A percentile compares a stretch with the other conserved stretches of the same genome.
Conservation (phyloP, 2,888 invertebrate genomes). For the Herminia tarsipennalis region DNA sequence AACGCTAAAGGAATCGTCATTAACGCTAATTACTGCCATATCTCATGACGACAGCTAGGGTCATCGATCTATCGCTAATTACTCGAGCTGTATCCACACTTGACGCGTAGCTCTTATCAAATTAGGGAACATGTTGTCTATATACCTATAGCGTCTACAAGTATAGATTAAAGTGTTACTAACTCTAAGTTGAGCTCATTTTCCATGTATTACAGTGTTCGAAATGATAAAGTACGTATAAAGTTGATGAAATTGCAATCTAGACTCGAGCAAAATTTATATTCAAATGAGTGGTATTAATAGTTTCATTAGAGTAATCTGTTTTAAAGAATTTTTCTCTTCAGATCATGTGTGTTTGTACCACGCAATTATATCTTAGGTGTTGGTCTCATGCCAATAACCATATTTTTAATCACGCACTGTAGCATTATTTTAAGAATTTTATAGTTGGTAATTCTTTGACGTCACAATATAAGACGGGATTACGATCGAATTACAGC, state of each 20-base stretch:
- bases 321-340: constrained; percentile 11
- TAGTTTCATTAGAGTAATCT: constrained; percentile 10
- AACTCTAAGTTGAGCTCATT: background rate
- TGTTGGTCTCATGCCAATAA: constrained; percentile 52
- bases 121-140: constrained; percentile 15
- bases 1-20: constrained; percentile 22
- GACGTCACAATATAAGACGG: background rate
- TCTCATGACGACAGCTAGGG: constrained; percentile 26
- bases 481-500: background rate
- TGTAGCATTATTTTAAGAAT: constrained; percentile 27
- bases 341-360: constrained; percentile 27
- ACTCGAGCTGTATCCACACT: constrained; percentile 26
- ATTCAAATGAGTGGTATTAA: constrained; percentile 1
- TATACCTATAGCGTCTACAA: constrained; percentile 13
- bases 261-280: background rate
- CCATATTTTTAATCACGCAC: constrained; percentile 42
- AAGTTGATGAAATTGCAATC: too few relatives aligned
- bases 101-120: constrained; percentile 38
- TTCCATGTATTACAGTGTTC: background rate
- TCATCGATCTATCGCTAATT: constrained; percentile 45
- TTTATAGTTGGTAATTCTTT: background rate
- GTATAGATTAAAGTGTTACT: constrained; percentile 13
- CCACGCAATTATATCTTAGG: constrained; percentile 32
- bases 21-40: constrained; percentile 29
- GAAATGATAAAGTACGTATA: constrained; percentile 1